Base-by-base conservation (phyloP, 2,888 invertebrate genomes). In the Holacanthella duospinosa region DNA sequence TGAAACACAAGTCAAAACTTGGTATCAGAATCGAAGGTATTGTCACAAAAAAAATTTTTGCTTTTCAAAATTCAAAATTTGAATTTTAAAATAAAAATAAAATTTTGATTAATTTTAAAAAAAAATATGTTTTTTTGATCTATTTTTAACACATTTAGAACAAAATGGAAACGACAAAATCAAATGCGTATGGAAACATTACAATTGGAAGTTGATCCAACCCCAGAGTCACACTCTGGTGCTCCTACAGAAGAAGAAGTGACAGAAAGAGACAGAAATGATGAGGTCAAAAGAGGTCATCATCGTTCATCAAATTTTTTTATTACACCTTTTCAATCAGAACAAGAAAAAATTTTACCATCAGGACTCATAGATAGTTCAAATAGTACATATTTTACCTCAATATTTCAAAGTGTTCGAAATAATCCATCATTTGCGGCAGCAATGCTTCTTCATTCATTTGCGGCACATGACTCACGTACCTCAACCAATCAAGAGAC, bases 1-100 rank as follows among this genome's bases (percentile, higher is more conserved):
- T 43, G 94, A 94, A 79, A 94, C 93, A 0, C 94, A 94, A 74
- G 93, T 94, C 60, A 94, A 94, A 79, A 94, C 94, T 1, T 94
- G 94, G 93, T 94, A 90, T 74, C 90, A 91, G 78, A 91, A 91
- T 75, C 81, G 90, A 77, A 83, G 89, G 90, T 89, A 73, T 78
- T 78, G 57, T n/a, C n/a, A n/a, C n/a, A n/a, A n/a, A n/a, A 26
- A 29, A 28, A 24, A 55, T 61, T 27, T 44, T 53, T 29, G 29
- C 19, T 29, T 29, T 27, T 27, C 12, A 27, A 24, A 60, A 43
- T 27, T 43, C n/a, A 12, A 54, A 36, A 36, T 36, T 48, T 48
- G 4, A 48, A 21, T n/a, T n/a, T n/a, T n/a, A 48, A 48, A 48
- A 48, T 4, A 21, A 21, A 48, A 48, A 48, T 4, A 36, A 36